Evolutionary conservation across 2,888 invertebrate genomes (phyloP), one percentile per base, ranked within the genome.

Genomic region (Drosophila mimetica): DNA sequence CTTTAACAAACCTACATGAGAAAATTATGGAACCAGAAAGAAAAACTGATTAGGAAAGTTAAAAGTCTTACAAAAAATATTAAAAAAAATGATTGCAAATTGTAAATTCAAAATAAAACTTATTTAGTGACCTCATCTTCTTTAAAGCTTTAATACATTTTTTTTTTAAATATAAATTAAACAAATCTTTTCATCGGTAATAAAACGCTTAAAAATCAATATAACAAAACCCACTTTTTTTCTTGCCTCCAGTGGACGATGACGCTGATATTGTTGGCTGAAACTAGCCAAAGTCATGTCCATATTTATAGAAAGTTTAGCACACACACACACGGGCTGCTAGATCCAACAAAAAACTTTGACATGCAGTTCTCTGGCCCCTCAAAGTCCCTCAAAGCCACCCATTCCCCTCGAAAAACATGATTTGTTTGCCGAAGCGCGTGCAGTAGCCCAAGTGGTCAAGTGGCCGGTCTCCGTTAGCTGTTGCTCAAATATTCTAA

Each of bases 371-470:
- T 51, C 16, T 9, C 16, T 44, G 47, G 41, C 30, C 22, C 44
- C 44, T 11, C 44, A 22, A 30, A 39, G 18, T 32, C 16, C 46
- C 39, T 39, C 54, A n/a, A n/a, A n/a, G n/a, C 51, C 20, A 14
- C 60, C 25, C 42, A 20, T 16, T n/a, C 20, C n/a, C n/a, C 2
- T 66, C 64, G 16, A 16, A 28, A 50, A 64, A 75, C 71, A 75
- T 79, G 84, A 85, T 86, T 85, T 85, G 86, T 85, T 83, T 85
- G 76, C 59, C 48, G 34, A 85, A 79, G 83, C 84, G 74, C 81
- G 72, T 63, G 77, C 84, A 74, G 84, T 85, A 85, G 84, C 84
- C 84, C 81, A 46, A 86, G 85, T 83, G 66, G 51, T 57, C 63
- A 77, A 76, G 72, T 75, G 71, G 53, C 14, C 41, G 54, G 28